Conservation (phyloP, 64 coral and sea anemone species). For the Porites lutea region DNA sequence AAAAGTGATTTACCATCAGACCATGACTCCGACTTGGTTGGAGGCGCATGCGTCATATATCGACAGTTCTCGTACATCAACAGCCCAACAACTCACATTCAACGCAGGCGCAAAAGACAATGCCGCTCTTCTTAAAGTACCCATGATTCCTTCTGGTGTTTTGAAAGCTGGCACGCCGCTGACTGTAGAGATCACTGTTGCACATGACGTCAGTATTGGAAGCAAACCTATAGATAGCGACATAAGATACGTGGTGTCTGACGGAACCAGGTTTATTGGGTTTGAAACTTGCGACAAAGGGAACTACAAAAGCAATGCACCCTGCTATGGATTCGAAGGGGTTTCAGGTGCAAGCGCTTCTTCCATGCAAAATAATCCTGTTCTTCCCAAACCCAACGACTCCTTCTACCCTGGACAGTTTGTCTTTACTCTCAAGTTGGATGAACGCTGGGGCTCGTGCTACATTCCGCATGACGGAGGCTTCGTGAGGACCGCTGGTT, state of each 20-base stretch:
- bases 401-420: constrained; percentile 24
- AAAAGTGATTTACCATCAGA: constrained; percentile 41
- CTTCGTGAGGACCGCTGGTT: constrained; percentile 37
- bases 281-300: constrained; percentile 21
- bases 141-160: constrained; percentile 21
- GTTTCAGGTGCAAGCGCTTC: neutral
- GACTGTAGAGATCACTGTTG: constrained; percentile 51
- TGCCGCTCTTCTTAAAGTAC: constrained; percentile 35
- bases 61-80: constrained; percentile 12
- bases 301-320: neutral
- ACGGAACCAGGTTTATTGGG: constrained; percentile 44
- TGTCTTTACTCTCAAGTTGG: constrained; percentile 57
- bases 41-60: constrained; percentile 33
- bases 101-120: constrained; percentile 17
- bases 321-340: constrained; percentile 23
- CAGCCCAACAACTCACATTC: constrained; percentile 47
- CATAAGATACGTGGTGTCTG: constrained; percentile 43
- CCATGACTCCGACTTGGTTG: constrained; percentile 47
- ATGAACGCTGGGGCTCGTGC: constrained; percentile 60
- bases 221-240: constrained; percentile 2
- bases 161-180: neutral
- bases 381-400: neutral
- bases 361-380: neutral
- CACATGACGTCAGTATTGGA: neutral
- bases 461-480: constrained; percentile 57